Percentiles rank a stretch among this genome's conserved stretches.
These are phyloP conservation scores for Tachina fera DNA, from an alignment of 2,888 invertebrate genomes.

Conservation along the genomic window DNA sequence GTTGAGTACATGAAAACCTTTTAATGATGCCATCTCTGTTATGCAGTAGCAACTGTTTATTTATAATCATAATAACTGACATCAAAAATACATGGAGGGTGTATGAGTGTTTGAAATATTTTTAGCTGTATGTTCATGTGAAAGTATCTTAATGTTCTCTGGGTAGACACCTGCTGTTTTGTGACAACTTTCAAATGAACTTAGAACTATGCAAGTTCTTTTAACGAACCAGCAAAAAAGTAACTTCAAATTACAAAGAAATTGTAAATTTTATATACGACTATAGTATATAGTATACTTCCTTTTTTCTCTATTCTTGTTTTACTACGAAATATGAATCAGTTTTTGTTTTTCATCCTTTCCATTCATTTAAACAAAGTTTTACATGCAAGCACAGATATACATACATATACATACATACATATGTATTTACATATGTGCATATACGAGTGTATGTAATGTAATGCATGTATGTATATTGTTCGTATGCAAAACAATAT, in stretches of 20 bases:
- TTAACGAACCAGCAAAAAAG: conserved; percentile 20
- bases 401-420: neutral
- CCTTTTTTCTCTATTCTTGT: neutral
- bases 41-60: neutral
- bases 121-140: neutral
- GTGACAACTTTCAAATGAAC: conserved; percentile 50
- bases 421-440: neutral
- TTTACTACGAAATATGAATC: conserved; percentile 38
- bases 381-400: conserved; percentile 10
- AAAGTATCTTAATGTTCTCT: conserved; percentile 18
- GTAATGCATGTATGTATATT: neutral
- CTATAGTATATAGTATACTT: neutral
- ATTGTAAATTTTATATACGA: conserved; percentile 5
- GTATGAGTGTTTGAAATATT: neutral
- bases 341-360: neutral
- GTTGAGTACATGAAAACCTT: no score
- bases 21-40: neutral
- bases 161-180: conserved; percentile 64
- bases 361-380: neutral
- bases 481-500: neutral
- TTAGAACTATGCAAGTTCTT: conserved; percentile 27
- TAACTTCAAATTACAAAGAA: conserved; percentile 37
- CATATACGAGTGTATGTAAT: neutral
- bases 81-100: neutral
- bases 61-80: conserved; percentile 40